Evolutionary conservation across 2,888 invertebrate species (phyloP), one percentile per base, ranked within the genome.

Genomic region (Xestoiulus laeticollis): DNA sequence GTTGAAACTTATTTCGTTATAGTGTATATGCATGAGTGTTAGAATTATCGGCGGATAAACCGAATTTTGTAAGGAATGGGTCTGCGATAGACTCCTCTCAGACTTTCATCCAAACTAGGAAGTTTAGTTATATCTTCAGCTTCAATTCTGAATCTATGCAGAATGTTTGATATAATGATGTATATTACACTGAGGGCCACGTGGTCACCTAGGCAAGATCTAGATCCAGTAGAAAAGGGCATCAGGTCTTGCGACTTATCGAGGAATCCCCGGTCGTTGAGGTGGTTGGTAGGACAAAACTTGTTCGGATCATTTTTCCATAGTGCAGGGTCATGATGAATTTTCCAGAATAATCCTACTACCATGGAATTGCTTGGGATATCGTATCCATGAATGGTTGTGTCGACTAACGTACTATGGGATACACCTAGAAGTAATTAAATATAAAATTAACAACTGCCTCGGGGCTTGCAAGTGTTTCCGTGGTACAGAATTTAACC

Each of bases 161-260:
- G 90, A 14, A 96, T 93, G 68, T 94, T 93, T 0, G 95, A 94
- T 10, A 94, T 93, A 85, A 95, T 95, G 0, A 96, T 91, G 88
- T 94, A 94, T 38, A 95, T 90, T 32, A 95, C 91, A 95, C 96
- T 96, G 89, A 94, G 94, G 0, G 96, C 96, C 83, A 97, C 92
- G 90, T 97, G 96, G 89, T 97, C 96, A 0, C 97, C 97, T 0
- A 96, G 94, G 91, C 97, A 97, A 94, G 96, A 95, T 53, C 97
- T 94, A 91, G 96, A 96, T 22, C 88, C 97, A 89, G 94, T 94
- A 92, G 78, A 78, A 78, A 78, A 78, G 30, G 90, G 96, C 90
- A 97, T 94, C 90, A 96, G 96, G 88, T 94, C 93, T 85, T 94
- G 94, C 0, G 95, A 94, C 89, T 94, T 95, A 3, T 92, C 90